Evolutionary conservation across 2,888 invertebrate genomes (phyloP), one percentile per base, ranked within the genome.

Genomic region (Empis stercorea): DNA sequence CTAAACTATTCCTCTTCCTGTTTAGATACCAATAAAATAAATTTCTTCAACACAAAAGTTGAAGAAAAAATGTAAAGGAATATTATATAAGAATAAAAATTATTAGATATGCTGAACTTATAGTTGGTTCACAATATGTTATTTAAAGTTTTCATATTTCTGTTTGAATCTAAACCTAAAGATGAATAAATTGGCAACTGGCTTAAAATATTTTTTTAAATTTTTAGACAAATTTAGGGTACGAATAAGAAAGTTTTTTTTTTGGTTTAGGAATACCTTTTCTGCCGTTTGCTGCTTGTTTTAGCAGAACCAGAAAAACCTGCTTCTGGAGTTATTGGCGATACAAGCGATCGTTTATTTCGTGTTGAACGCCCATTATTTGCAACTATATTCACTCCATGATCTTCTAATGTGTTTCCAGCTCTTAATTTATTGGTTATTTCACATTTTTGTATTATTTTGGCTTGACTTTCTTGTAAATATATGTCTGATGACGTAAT

Each of bases 381-480:
- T 34, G 39, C 39, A 30, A 20, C 17, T 9, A 23, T 11, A 17
- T 11, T 30, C 40, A 23, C 10, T 36, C 10, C 16, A 30, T 43
- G 34, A 15, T 37, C 44, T 2, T 44, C 42, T 30, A 42, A 27
- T 20, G 38, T 48, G 30, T 32, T 13, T 13, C 39, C 9, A 14
- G 43, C 3, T 40, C 20, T 9, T 34, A 17, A 15, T n/a, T 43
- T 41, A 14, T 45, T 3, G 4, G 37, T 14, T 23, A 41, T 34
- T 4, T 3, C 30, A 6, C 9, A 17, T 45, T 74, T 73, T 68
- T 71, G 54, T 42, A 76, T 64, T 0, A 70, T 68, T 15, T 72
- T 64, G 1, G 75, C 76, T 51, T 76, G 76, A 54, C 74, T 74
- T 49, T 76, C 76, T 0, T 76, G 74, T 17, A 76, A 62, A 59